Evolutionary conservation across 35 echinoderm and acorn worm genomes (phyloP).

Genomic region (Nesometra sesokonis): DNA sequence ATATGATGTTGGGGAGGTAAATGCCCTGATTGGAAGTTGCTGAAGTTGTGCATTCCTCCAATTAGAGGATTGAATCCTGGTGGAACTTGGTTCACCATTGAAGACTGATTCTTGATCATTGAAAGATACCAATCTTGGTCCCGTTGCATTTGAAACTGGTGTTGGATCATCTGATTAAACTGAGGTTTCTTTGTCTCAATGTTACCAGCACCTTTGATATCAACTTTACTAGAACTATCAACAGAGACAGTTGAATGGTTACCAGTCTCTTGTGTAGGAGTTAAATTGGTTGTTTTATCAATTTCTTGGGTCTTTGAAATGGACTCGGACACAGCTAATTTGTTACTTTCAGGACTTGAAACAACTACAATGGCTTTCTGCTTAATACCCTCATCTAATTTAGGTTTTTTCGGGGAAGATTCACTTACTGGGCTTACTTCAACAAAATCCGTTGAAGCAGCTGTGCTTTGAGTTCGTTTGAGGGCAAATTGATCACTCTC

Average conservation of each 20-base stretch:
- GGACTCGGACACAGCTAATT: no score
- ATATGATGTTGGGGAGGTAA: background rate
- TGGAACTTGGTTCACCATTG: background rate
- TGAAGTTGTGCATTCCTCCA: background rate
- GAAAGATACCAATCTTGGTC: background rate
- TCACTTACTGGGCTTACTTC: background rate
- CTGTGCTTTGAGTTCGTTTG: background rate
- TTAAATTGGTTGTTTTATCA: background rate
- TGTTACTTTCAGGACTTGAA: no score
- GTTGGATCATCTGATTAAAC: background rate
- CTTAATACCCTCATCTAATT: background rate
- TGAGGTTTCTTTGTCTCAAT: background rate
- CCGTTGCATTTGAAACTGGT: background rate
- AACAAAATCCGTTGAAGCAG: background rate
- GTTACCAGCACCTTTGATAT: background rate
- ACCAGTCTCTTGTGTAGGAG: background rate
- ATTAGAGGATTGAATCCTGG: background rate
- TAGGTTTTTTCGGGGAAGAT: background rate
- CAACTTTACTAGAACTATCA: background rate
- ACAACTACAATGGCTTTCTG: no score
- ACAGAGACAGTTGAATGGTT: background rate
- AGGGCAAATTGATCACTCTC: background rate
- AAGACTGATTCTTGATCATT: background rate
- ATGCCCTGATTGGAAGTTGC: background rate
- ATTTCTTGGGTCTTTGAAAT: no score